Evolutionary conservation across 2,797 vertebrate genomes (phyloP), one percentile per base, ranked within the genome.

Genomic region (Cossypha heuglini): DNA sequence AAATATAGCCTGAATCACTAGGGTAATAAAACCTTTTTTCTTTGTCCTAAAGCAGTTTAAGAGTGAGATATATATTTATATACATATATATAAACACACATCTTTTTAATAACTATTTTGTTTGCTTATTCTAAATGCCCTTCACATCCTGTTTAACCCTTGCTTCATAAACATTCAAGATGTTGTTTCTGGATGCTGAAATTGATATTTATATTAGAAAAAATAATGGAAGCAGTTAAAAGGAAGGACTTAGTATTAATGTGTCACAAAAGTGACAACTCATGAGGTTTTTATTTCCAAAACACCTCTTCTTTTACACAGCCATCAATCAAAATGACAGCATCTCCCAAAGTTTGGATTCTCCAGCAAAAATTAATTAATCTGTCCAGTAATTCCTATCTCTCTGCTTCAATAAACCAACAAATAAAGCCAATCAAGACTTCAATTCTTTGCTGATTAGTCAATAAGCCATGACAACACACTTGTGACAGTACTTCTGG

Each of bases 361-460:
- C 98, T 96, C 97, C 97, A 98, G 98, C 97, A 97, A 97, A 97
- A 98, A 98, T 98, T 99, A 99, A 99, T 99, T 99, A 99, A 98
- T 98, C 98, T 98, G 98, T 98, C 97, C 94, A 97, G 97, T 98
- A 98, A 97, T 98, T 98, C 98, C 98, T 98, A 98, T 98, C 97
- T 98, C 97, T 97, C 97, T 95, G 94, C 98, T 98, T 99, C 98
- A 98, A 98, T 99, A 98, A 99, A 97, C 96, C 97, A 98, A 98
- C 98, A 99, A 99, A 99, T 99, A 98, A 99, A 99, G 97, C 97
- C 98, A 99, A 98, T 98, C 98, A 99, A 98, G 98, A 98, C 98
- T 98, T 98, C 98, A 99, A 98, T 99, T 99, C 98, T 99, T 99
- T 98, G 98, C 98, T 99, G 99, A 98, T 98, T 98, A 98, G 96